phyloP scores from a whole-genome alignment of 2,888 invertebrate genomes.

The Antheraea yamamai region DNA sequence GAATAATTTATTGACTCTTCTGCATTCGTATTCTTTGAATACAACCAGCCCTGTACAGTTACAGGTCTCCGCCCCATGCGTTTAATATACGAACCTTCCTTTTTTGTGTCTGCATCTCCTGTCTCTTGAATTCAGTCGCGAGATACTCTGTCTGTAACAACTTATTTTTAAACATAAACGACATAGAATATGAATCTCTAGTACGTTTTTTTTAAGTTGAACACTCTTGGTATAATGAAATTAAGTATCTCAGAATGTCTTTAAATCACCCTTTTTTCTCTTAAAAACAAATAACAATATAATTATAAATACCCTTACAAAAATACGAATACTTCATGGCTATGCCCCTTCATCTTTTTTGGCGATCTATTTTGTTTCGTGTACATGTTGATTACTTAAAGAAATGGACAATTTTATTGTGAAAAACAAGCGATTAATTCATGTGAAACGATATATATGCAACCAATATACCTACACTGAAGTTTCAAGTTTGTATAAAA shows the following conservation, averaged over 20 bases:
- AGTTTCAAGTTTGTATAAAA: too few relatives aligned
- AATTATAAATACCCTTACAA: too few relatives aligned
- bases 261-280: not conserved
- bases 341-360: too few relatives aligned
- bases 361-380: too few relatives aligned
- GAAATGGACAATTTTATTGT: too few relatives aligned
- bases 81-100: conserved; percentile 55
- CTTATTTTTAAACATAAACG: conserved; percentile 61
- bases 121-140: conserved; percentile 71
- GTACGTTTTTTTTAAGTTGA: not conserved
- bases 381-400: too few relatives aligned
- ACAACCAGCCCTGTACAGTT: conserved; percentile 45
- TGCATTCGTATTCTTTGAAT: conserved; percentile 17
- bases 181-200: not conserved
- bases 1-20: not conserved
- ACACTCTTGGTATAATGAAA: not conserved
- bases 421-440: too few relatives aligned
- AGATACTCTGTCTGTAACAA: conserved; percentile 41
- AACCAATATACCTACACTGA: too few relatives aligned
- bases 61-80: conserved; percentile 38
- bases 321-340: too few relatives aligned
- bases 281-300: too few relatives aligned
- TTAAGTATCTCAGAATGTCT: not conserved
- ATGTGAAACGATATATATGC: too few relatives aligned
- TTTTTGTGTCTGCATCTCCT: conserved; percentile 66